Base-by-base conservation (phyloP, 2,113 vertebrate species). In the Neofelis nebulosa region DNA sequence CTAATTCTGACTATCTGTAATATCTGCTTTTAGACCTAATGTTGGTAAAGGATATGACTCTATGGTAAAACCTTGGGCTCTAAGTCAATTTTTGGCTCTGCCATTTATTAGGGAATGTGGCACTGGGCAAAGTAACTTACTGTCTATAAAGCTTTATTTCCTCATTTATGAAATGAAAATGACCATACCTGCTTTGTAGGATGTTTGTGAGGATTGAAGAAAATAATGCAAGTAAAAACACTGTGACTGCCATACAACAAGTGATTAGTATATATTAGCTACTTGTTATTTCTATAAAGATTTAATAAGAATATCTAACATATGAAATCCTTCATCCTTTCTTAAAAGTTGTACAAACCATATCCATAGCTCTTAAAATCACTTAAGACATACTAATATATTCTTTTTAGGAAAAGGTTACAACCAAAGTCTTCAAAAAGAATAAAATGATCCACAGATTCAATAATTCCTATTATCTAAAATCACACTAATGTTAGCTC, bases 371-470 rank as follows among this genome's bases (percentile, higher is more conserved):
- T 71, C 41, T 82, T 82, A 95, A 90, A 93, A 90, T 86, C 82
- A 93, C 36, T 74, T 31, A 91, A 83, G 48, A 71, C 18, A 57
- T 83, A 38, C 41, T 48, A 88, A 83, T 68, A 78, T 31, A 79
- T 38, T 45, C n/a, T 63, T 76, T 89, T 92, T 74, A 89, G 41
- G n/a, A 88, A 97, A 95, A 93, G 7, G 55, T 97, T 96, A 83
- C 48, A 92, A 82, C 33, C 48, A 45, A 85, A 89, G 63, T 88
- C 16, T 97, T 96, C 14, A 55, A 87, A 90, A 92, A 80, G 27
- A 95, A 82, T 78, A 78, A 84, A 92, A 89, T 38, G 41, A 73
- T 16, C 14, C 33, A 66, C 0, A 68, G 19, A 57, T 48, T 84
- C 38, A 94, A 38, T 4, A 63, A 82, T 96, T 86, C 16, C 80